These are phyloP conservation scores for Silurus meridionalis DNA, from an alignment of 2,113 vertebrate genomes.

Conservation along the genomic window DNA sequence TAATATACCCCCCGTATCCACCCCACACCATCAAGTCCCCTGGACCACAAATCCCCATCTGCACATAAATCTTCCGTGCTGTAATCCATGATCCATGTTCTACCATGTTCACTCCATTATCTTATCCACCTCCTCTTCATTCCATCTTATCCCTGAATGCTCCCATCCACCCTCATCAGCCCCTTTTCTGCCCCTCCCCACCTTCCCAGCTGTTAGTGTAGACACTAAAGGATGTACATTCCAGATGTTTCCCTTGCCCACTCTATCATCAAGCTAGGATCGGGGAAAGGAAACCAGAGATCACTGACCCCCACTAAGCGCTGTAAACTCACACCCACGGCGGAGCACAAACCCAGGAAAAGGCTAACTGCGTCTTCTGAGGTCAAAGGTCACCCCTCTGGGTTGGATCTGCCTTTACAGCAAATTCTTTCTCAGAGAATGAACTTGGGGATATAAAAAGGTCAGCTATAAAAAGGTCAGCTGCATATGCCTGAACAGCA, in stretches of 20 bases:
- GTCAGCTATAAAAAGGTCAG: neutral
- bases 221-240: constrained; percentile 12
- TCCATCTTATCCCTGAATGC: neutral
- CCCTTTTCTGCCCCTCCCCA: neutral
- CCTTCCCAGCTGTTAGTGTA: neutral
- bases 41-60: neutral
- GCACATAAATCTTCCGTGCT: neutral
- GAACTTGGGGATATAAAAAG: constrained; percentile 9
- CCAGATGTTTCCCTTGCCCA: constrained; percentile 38
- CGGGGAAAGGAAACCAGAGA: constrained; percentile 34
- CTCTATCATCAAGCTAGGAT: neutral
- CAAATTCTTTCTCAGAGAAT: constrained; percentile 6
- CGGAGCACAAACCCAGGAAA: constrained; percentile 13
- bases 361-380: constrained; percentile 6
- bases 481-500: neutral
- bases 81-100: neutral
- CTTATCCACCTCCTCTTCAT: neutral
- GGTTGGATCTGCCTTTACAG: constrained; percentile 4
- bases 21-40: neutral
- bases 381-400: constrained; percentile 11
- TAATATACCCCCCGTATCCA: neutral
- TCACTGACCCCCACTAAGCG: constrained; percentile 15
- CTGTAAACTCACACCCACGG: constrained; percentile 27
- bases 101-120: neutral
- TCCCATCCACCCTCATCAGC: neutral